Percentiles rank a stretch among this genome's conserved stretches.
Conservation (phyloP, 2,797 vertebrate genomes). For the Garrulus glandarius region DNA sequence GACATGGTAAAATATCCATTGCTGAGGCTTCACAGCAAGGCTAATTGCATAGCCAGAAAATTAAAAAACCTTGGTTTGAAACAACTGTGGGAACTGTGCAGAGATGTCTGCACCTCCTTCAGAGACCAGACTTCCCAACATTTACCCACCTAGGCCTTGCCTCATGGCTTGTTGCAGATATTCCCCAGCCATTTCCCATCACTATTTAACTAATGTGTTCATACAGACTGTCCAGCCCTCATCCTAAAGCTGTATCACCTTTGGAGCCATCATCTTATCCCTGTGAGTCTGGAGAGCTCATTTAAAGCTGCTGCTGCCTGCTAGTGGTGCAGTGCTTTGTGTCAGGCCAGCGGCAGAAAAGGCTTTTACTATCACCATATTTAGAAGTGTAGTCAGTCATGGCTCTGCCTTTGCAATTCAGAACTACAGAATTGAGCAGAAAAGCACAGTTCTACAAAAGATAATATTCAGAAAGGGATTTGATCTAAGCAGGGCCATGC, state of each 20-base stretch:
- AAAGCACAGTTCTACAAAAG: background rate
- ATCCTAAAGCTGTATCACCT: background rate
- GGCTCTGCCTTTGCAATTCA: background rate
- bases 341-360: background rate
- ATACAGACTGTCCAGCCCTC: background rate
- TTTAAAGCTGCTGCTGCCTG: conserved; percentile 12
- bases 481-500: background rate
- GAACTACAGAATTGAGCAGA: background rate
- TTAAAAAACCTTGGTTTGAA: background rate
- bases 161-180: background rate
- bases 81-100: background rate
- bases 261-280: background rate
- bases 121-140: background rate
- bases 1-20: background rate
- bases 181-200: background rate
- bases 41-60: conserved; percentile 1
- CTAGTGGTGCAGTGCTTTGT: background rate
- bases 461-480: background rate
- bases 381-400: background rate
- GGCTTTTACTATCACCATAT: background rate
- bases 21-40: background rate
- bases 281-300: background rate
- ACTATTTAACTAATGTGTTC: background rate
- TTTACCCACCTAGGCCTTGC: background rate
- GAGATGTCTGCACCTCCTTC: background rate